Percentiles rank a stretch among this genome's conserved stretches.
Evolutionary conservation across 1,140 invertebrate species (phyloP).

Genomic region (Orchesella cincta): DNA sequence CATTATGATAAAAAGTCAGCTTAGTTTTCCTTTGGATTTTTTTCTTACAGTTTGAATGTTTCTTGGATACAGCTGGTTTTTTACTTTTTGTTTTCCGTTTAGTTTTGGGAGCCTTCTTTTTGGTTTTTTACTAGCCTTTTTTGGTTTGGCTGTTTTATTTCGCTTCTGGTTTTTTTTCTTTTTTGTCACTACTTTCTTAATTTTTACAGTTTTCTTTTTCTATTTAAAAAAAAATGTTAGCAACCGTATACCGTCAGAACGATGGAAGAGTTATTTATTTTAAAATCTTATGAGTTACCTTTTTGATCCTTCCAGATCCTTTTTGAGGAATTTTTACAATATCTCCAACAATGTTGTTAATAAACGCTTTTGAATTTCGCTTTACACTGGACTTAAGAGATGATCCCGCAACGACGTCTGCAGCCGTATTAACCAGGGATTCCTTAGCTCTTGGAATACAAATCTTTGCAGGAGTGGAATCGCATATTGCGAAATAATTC

Average conservation of each 20-base stretch:
- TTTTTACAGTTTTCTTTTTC: background rate
- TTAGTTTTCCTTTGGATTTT: no score
- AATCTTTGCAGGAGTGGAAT: slow-evolving; percentile 24
- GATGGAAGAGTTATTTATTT: no score
- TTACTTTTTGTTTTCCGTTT: background rate
- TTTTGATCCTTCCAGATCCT: background rate
- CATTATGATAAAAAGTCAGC: background rate
- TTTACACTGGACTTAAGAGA: background rate
- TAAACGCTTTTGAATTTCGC: background rate
- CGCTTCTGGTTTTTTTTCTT: background rate
- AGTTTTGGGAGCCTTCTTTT: background rate
- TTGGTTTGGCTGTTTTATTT: background rate
- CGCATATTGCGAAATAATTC: slow-evolving; percentile 33
- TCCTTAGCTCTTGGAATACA: slow-evolving; percentile 32
- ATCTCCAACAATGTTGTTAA: background rate
- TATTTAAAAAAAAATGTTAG: background rate
- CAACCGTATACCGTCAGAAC: background rate
- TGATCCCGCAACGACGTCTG: background rate
- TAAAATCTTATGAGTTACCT: background rate
- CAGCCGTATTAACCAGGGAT: slow-evolving; percentile 16
- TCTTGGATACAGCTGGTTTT: background rate
- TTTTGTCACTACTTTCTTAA: background rate
- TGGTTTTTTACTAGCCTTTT: background rate
- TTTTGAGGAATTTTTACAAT: background rate
- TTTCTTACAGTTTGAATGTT: background rate